Evolutionary conservation across 2,113 vertebrate genomes (phyloP).

Genomic region (Brachionichthys hirsutus): DNA sequence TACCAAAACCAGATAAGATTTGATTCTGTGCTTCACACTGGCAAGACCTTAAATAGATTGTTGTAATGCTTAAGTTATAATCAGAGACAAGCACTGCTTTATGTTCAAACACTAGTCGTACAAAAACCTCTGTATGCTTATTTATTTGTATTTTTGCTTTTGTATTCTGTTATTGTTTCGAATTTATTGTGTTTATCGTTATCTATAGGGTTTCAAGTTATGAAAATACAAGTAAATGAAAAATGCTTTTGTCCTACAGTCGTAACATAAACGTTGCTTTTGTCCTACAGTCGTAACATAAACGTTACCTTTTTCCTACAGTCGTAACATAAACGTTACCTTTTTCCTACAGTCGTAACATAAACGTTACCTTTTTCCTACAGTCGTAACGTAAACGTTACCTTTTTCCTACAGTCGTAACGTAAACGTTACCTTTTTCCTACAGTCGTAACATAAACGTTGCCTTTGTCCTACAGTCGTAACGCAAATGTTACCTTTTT

Average conservation of each 20-base stretch:
- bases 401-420: constrained; percentile 99
- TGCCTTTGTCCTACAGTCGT: constrained; percentile 99
- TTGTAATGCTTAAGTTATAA: constrained; percentile 63
- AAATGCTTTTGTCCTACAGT: constrained; percentile 22
- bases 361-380: constrained; percentile 1
- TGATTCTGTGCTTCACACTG: constrained; percentile 24
- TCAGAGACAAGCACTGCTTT: constrained; percentile 53
- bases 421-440: not conserved
- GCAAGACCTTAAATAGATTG: constrained; percentile 51
- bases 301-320: constrained; percentile 5
- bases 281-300: constrained; percentile 89
- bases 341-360: constrained; percentile 96
- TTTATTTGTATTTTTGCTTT: constrained; percentile 74
- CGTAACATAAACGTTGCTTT: constrained; percentile 89
- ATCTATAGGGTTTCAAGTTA: constrained; percentile 8
- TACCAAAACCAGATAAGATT: constrained; percentile 12
- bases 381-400: constrained; percentile 83
- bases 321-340: constrained; percentile 86
- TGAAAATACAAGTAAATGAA: constrained; percentile 11
- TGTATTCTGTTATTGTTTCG: constrained; percentile 27
- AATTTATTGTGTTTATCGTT: constrained; percentile 48
- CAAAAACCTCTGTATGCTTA: constrained; percentile 26
- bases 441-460: constrained; percentile 80
- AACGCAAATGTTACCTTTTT: too few relatives aligned
- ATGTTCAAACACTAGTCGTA: constrained; percentile 34